Evolutionary conservation across 2,113 vertebrate genomes (phyloP).

Genomic region (Planiliza haematocheilus): DNA sequence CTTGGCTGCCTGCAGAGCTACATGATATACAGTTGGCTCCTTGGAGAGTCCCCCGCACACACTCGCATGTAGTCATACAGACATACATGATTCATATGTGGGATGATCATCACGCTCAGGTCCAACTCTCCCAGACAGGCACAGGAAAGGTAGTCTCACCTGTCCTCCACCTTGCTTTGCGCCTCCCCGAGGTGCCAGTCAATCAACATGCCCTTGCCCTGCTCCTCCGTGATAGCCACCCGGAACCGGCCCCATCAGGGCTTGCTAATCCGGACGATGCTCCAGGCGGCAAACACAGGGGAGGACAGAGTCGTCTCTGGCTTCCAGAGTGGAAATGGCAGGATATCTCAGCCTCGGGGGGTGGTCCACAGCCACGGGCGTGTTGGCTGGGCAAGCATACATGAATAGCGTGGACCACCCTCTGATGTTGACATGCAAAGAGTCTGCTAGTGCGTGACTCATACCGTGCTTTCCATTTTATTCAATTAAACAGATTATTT

Average conservation of each 20-base stretch:
- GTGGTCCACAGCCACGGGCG: not conserved
- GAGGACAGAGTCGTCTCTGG: not conserved
- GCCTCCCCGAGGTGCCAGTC: constrained; percentile 60
- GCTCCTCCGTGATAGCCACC: constrained; percentile 31
- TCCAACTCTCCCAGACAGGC: constrained; percentile 12
- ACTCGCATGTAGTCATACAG: constrained; percentile 24
- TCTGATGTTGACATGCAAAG: not conserved
- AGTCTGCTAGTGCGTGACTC: too few relatives aligned
- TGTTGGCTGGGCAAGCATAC: not conserved
- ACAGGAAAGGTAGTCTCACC: constrained; percentile 6
- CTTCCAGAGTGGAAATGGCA: not conserved
- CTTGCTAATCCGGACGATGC: constrained; percentile 33
- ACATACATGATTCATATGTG: constrained; percentile 35
- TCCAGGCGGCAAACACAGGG: not conserved
- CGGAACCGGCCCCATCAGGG: constrained; percentile 18
- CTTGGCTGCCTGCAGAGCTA: constrained; percentile 69
- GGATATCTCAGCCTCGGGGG: not conserved
- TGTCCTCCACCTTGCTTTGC: constrained; percentile 40
- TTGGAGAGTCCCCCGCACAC: constrained; percentile 41
- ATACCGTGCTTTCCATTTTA: too few relatives aligned
- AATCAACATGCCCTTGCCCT: constrained; percentile 43
- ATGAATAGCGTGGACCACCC: not conserved
- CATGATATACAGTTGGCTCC: constrained; percentile 68
- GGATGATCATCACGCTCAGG: constrained; percentile 23
- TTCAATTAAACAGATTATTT: too few relatives aligned